Base-by-base conservation (phyloP, 2,113 vertebrate species). In the Nestor notabilis region DNA sequence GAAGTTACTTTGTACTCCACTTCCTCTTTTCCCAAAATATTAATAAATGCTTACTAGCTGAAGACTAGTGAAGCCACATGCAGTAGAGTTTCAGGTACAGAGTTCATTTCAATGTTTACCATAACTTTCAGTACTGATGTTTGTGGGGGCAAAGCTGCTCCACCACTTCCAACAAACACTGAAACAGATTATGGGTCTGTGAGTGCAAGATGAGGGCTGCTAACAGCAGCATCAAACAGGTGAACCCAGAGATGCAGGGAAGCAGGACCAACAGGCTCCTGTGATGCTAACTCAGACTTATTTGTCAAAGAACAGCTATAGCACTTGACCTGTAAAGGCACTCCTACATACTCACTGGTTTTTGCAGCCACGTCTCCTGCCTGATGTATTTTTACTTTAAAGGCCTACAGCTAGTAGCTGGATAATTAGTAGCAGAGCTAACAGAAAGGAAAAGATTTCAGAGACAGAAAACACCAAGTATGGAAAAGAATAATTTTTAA, bases 241-340 rank as follows among this genome's bases (percentile, higher is more conserved):
- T 55, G 71, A 90, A 81, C 65, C 39, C 2, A 1, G 33, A 83
- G 75, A 41, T 69, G 70, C 2, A 7, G 61, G 69, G 71, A 44
- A 90, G 55, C 58, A 63, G 76, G 53, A 94, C 49, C 53, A 52
- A 52, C 41, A 86, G 78, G 46, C 12, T 77, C 53, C 75, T 70
- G 4, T n/a, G 85, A 95, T 80, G 79, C 35, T 93, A 86, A 93
- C 93, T 93, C 87, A 94, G 70, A 81, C 37, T 63, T 46, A 91
- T 95, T 72, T 86, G 92, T 88, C n/a, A 55, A 85, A 91, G 68
- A 86, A 56, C 85, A 93, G 68, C 50, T 77, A 77, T 29, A 92
- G 77, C 69, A 66, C 46, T 84, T 82, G 91, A 93, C 91, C 86
- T 87, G 60, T 60, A 84, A 95, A 87, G 76, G 35, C 76, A 49